A percentile compares a stretch with the other conserved stretches of the same genome.
Evolutionary conservation across 2,797 vertebrate genomes (phyloP).

Genomic region (Schizopygopsis malacanthus): DNA sequence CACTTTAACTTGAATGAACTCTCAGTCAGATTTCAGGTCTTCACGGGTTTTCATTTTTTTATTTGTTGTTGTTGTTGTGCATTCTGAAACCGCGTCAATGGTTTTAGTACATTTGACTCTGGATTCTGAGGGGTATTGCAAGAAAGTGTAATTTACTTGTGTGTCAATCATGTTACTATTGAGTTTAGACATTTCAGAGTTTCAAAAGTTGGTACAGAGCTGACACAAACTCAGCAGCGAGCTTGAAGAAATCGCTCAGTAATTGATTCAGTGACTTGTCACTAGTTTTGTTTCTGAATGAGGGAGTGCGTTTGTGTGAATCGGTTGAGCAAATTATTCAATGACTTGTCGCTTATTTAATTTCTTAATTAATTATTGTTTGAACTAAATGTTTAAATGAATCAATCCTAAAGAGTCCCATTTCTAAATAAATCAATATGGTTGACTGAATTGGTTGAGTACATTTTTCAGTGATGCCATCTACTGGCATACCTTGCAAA

Average conservation of each 20-base stretch:
- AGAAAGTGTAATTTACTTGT: background rate
- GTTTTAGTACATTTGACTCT: background rate
- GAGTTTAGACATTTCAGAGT: background rate
- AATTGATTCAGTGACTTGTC: background rate
- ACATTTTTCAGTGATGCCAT: background rate
- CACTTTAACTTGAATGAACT: background rate
- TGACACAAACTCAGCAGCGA: background rate
- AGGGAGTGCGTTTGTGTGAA: too few relatives aligned
- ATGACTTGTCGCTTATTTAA: background rate
- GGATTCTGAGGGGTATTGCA: background rate
- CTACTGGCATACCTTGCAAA: background rate
- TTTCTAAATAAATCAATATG: background rate
- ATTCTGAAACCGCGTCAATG: background rate
- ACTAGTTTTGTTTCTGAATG: background rate
- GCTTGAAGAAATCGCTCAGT: background rate
- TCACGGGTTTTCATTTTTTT: background rate
- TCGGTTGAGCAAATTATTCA: too few relatives aligned
- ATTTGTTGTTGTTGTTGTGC: background rate
- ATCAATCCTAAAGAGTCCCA: background rate
- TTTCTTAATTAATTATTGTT: background rate
- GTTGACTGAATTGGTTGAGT: background rate
- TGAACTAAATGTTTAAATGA: background rate
- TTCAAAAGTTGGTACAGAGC: background rate
- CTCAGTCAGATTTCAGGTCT: conserved; percentile 1
- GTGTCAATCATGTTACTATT: background rate